Evolutionary conservation across 2,797 vertebrate species (phyloP).

Genomic region (Pantherophis alleghaniensis): DNA sequence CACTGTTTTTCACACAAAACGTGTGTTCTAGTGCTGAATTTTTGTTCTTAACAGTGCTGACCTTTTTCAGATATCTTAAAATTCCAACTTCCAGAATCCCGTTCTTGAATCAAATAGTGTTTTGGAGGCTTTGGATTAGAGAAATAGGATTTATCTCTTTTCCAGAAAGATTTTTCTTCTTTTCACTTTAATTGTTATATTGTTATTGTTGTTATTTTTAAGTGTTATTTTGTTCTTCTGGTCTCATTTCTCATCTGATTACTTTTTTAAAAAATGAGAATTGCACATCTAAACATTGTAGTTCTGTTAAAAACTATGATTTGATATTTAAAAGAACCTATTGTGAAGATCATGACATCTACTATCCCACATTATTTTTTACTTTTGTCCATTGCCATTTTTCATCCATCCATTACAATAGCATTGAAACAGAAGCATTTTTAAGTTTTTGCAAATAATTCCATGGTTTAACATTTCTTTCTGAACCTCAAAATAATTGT

Average conservation of each 20-base stretch:
- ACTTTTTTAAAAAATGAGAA: background rate
- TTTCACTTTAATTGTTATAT: background rate
- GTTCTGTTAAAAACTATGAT: background rate
- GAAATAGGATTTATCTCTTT: background rate
- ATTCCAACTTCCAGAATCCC: background rate
- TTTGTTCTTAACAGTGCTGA: background rate
- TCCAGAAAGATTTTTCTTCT: background rate
- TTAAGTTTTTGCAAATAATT: background rate
- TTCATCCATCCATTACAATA: no score
- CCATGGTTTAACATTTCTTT: background rate
- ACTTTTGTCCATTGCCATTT: background rate
- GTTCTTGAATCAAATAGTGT: background rate
- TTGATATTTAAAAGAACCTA: background rate
- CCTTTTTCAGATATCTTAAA: background rate
- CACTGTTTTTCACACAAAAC: background rate
- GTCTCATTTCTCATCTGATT: background rate
- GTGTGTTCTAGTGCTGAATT: background rate
- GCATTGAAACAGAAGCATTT: background rate
- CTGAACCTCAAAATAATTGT: rapidly evolving
- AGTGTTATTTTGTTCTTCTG: background rate
- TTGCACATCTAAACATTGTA: background rate
- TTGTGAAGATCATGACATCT: background rate
- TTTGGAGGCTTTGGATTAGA: background rate
- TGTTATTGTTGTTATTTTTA: no score
- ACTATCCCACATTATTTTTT: background rate